These are phyloP conservation scores for Leptogaster cylindrica DNA, from an alignment of 2,888 invertebrate genomes.

Conservation along the genomic window DNA sequence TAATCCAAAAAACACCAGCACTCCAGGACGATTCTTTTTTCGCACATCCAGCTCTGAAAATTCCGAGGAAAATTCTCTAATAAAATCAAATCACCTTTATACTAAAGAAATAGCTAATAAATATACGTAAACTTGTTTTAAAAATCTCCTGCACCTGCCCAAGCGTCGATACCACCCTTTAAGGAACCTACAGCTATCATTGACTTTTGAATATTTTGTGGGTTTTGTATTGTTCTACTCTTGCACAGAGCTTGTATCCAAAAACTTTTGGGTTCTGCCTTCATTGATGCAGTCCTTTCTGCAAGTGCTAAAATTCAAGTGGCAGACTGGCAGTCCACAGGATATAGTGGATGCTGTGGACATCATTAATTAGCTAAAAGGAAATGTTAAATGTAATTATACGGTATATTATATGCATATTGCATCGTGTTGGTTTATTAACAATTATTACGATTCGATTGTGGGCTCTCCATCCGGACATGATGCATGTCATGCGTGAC, in stretches of 20 bases:
- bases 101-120: slow-evolving; percentile 73
- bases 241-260: slow-evolving; percentile 82
- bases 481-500: no score
- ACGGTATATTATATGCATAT: no score
- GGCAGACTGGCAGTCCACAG: slow-evolving; percentile 71
- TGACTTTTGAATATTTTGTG: no score
- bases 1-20: slow-evolving; percentile 72
- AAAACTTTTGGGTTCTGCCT: slow-evolving; percentile 69
- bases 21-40: slow-evolving; percentile 73
- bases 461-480: slow-evolving; percentile 82
- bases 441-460: slow-evolving; percentile 60
- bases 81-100: slow-evolving; percentile 68
- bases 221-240: no score
- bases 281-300: slow-evolving; percentile 69
- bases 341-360: slow-evolving; percentile 66
- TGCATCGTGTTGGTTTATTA: background rate
- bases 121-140: no score
- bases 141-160: slow-evolving; percentile 82
- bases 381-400: no score
- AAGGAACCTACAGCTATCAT: slow-evolving; percentile 71
- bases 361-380: slow-evolving; percentile 63
- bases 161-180: slow-evolving; percentile 78
- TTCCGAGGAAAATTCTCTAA: slow-evolving; percentile 79
- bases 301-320: slow-evolving; percentile 67
- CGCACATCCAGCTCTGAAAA: slow-evolving; percentile 78